Evolutionary conservation across 2,888 invertebrate genomes (phyloP), one percentile per base, ranked within the genome.

Genomic region (Luffia ferchaultella): DNA sequence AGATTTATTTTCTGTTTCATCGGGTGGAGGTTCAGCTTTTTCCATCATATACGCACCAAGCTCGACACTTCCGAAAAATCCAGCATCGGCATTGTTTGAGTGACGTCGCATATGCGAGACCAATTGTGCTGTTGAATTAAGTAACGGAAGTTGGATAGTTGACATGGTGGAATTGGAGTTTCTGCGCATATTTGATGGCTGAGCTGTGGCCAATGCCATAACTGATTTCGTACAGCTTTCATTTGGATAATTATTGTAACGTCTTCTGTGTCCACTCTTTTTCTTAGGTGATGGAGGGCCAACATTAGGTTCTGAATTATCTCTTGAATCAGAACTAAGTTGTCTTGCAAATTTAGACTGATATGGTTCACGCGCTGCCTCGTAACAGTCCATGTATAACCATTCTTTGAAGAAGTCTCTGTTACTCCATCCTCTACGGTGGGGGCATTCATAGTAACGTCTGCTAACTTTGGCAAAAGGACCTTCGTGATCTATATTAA

Each of bases 101-200:
- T 88, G 88, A 54, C 88, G 70, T 44, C 88, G 71, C 73, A 85
- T 84, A 48, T 85, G 83, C 0, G 85, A 82, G 3, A 85, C 82
- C 1, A 85, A 64, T 57, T 78, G 83, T 16, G 77, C 83, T 9
- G 85, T 84, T 0, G 83, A 84, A 55, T 79, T 83, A 17, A 83
- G 58, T 15, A 86, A 68, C 0, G 87, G 86, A 53, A 88, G 64
- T 59, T 88, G 88, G 54, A 88, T 77, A 0, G 87, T 87, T 0
- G 88, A 88, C 87, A 87, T 88, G 20, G 87, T 88, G 40, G 87
- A 88, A 57, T 84, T 87, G 1, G 85, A 87, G 66, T 88, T 87
- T 54, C 88, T 77, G 53, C 88, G 73, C 76, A 87, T 87, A 19
- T 80, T 85, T 2, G 84, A 80, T 0, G 76, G 71, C 50, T 82